Evolutionary conservation across 2,888 invertebrate genomes (phyloP), one percentile per base, ranked within the genome.

Genomic region (Dicyrtomina minuta): DNA sequence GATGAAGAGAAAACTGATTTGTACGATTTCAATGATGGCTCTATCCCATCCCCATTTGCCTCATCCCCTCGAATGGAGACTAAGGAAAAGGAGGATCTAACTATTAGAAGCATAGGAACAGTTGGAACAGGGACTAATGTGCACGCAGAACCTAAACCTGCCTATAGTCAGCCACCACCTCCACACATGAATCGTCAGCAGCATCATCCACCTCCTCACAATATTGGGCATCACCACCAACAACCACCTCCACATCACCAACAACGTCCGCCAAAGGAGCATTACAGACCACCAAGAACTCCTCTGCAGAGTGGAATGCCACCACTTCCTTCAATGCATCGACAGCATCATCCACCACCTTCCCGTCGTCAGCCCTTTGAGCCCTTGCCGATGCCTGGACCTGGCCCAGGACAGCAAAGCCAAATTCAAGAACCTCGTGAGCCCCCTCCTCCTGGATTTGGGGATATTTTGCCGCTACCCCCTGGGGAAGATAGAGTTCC

Each of bases 1-100:
- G 68, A 68, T 8, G 60, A 68, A 43, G 68, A 68, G 13, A 68
- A 69, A 64, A 64, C 69, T 59, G 78, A 77, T 72, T 66, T 78
- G 33, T 78, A 78, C 59, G 77, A 78, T 66, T 78, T 78, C 59
- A 75, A 75, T 53, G 76, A 78, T 46, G 75, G 75, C 3, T 75
- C 77, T 0, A 74, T 77, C 26, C 75, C 78, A 8, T 75, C 76
- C 17, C 76, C 76, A 1, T 76, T 76, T 72, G 74, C 74, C 3
- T 73, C 72, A 4, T 69, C 75, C 13, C 58, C 51, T 53, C 8
- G 62, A 58, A 39, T 6, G 41, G 49, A 33, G 20, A 17, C 27
- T 8, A 33, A 15, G 20, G 70, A 70, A 51, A 71, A 68, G 22
- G 51, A 13, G 12, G 70, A 68, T 8, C 39, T 39, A 39, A 65